Base-by-base conservation (phyloP, 2,113 vertebrate genomes). In the Myotis yumanensis region DNA sequence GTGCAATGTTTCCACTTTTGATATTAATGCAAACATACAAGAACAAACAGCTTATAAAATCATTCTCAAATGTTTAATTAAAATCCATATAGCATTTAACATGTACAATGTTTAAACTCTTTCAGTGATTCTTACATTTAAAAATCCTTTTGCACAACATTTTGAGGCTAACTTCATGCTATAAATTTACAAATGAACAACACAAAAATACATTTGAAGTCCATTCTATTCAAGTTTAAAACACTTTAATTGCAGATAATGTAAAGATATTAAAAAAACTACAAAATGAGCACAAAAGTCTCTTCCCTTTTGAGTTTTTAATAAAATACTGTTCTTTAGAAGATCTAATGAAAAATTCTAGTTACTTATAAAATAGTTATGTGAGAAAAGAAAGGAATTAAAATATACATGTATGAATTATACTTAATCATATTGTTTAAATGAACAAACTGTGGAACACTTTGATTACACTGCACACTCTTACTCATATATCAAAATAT, bases 321-420 rank as follows among this genome's bases (percentile, higher is more conserved):
- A 98, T 98, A 99, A 99, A 99, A 99, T 99, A 98, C 97, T 98
- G 97, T 97, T 98, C 97, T 98, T 97, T 98, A 98, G 98, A 98
- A 99, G 98, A 98, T 98, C 97, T 98, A 98, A 98, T 98, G 98
- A 98, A 98, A 98, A 99, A 94, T 97, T 97, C 98, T 97, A 98
- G 98, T 98, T 98, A 98, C 96, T 98, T 98, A 98, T 97, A 98
- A 98, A 98, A 98, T 98, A 98, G 97, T 96, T 97, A 91, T 96
- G 96, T 96, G 97, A 98, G 96, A 95, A 98, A 98, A 97, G 96
- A 97, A 98, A 98, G 77, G 89, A 90, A 96, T 95, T 57, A 96
- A 97, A 97, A 97, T 95, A 54, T 95, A 93, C 89, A 83, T n/a
- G 35, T 93, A 95, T 97, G 97, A 98, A 95, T 97, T 80, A 95